Evolutionary conservation across 2,113 vertebrate genomes (phyloP).

Genomic region (Silurus glanis): DNA sequence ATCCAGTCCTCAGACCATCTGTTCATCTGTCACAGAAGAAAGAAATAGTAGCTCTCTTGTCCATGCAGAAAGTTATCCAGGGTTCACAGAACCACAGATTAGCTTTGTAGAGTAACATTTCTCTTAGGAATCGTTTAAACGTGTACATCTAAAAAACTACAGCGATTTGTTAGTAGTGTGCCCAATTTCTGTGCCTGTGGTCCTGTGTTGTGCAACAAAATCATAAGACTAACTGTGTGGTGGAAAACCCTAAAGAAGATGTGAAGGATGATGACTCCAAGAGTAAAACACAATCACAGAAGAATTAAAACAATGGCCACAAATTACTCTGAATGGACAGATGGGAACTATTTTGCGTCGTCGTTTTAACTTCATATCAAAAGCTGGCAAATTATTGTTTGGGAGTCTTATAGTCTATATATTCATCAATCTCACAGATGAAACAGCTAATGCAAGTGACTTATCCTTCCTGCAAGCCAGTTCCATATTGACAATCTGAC

Average conservation of each 20-base stretch:
- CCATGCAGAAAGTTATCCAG: background rate
- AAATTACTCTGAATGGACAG: background rate
- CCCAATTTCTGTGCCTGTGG: background rate
- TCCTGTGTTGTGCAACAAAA: background rate
- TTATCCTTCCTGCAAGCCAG: background rate
- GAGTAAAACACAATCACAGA: background rate
- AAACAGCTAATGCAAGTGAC: background rate
- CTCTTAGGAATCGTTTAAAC: background rate
- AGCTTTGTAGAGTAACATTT: background rate
- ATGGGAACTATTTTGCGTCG: background rate
- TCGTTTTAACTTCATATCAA: background rate
- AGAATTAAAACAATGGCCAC: background rate
- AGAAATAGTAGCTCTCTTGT: background rate
- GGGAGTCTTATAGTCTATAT: background rate
- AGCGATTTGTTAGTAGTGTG: background rate
- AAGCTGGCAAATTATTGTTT: background rate
- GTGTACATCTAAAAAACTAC: background rate
- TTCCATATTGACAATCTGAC: background rate
- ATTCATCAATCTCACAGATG: background rate
- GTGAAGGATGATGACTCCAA: background rate
- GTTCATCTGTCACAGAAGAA: slow-evolving; percentile 6
- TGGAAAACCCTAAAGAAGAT: too few species aligned
- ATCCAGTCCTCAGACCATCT: slow-evolving; percentile 22
- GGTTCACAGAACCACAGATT: slow-evolving; percentile 8
- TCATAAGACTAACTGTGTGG: background rate